Base-by-base conservation (phyloP, 2,888 invertebrate genomes). In the Mythimna ferrago region DNA sequence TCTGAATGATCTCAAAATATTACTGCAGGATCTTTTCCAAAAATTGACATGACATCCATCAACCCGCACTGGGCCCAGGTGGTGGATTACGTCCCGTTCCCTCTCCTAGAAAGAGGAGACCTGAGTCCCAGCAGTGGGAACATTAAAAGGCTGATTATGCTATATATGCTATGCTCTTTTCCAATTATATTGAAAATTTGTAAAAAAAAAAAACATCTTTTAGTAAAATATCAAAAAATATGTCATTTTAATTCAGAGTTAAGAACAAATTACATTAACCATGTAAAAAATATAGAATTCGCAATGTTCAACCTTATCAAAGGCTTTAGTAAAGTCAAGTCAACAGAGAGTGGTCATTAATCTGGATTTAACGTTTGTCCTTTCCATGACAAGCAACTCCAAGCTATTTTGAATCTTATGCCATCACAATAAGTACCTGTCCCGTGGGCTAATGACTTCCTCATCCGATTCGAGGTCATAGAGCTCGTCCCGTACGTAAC, bases 401-500 rank as follows among this genome's bases (percentile, higher is more conserved):
- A 74, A 32, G 16, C 35, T 16, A 70, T 51, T 58, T 32, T 56
- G 1, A 61, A 65, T 9, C 57, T 44, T 73, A 62, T 19, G 2
- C 10, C 10, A 10, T 67, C 4, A 62, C 16, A 63, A 51, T 71
- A 66, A 38, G 68, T 82, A 95, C 95, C 94, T 93, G 81, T 94
- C 92, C 10, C 90, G 90, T 19, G 90, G 80, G 4, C 87, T 72
- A 65, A 90, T 83, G 53, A 89, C 86, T 2, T 96, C 96, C 26
- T 96, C 95, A 6, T 96, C 96, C 0, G 96, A 95, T 35, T 96
- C 96, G 60, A 94, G 84, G 61, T 94, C 93, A 64, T 90, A 93
- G 65, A 93, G 79, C 48, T 94, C 92, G 16, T 94, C 94, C 0
- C 90, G 89, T 2, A 88, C 83, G 83, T 93, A 96, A 76, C 90